Evolutionary conservation across 2,888 invertebrate species (phyloP), one percentile per base, ranked within the genome.

Genomic region (Leptinotarsa juncta): DNA sequence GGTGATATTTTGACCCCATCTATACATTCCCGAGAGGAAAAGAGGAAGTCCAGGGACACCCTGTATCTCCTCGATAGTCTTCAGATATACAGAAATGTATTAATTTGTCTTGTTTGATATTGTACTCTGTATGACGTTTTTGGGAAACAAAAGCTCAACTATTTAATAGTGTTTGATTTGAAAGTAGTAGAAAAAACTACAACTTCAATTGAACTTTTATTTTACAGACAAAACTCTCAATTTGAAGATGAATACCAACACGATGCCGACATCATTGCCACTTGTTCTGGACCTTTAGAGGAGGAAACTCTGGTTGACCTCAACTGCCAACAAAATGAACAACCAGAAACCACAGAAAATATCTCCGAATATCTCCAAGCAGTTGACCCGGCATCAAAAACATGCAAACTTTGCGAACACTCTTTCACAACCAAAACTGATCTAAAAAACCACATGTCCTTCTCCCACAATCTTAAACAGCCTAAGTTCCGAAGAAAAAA

Each of bases 321-420:
- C 62, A 62, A 16, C n/a, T 7, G 7, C 42, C 42, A 65, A 23
- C 18, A 18, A 55, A 53, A 20, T 55, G 51, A 55, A 23, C 55
- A 32, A 14, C 10, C n/a, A 26, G n/a, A 53, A 18, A 20, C 57
- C 16, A 20, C 51, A 7, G 62, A 62, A 23, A 62, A 67, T 67
- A 65, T 84, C 67, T 87, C 72, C 73, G 85, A 83, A 62, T 74
- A 67, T 84, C 65, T 87, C 71, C 74, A 85, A 83, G 66, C 82
- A 74, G 72, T 85, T 77, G 70, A 87, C 84, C 69, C 87, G 53
- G 20, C 65, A 70, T 76, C 73, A 16, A 79, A 75, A 70, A 73
- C 67, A 1, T 85, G 84, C 72, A 76, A 76, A 23, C 66, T 79
- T 23, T 85, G 85, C 74, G 71, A 79, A 7, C 70, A 65, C 20